phyloP scores from a whole-genome alignment of 2,888 invertebrate genomes.

The Plutella xylostella region DNA sequence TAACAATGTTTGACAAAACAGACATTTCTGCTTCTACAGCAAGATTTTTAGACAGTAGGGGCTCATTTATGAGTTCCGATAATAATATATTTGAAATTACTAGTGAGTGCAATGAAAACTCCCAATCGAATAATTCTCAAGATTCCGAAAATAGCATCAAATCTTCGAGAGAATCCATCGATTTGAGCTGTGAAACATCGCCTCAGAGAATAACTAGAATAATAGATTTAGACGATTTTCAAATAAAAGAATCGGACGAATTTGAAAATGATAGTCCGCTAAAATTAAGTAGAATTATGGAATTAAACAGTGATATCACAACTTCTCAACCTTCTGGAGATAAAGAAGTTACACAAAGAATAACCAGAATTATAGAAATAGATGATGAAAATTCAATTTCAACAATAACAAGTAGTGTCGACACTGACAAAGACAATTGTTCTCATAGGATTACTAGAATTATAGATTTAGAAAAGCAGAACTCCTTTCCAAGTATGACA shows the following conservation, averaged over 20 bases:
- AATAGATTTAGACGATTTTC: constrained; percentile 45
- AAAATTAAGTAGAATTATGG: constrained; percentile 6
- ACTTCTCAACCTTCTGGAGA: background rate
- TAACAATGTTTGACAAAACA: constrained; percentile 41
- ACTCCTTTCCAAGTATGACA: constrained; percentile 56
- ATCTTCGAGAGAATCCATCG: constrained; percentile 22
- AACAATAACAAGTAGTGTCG: constrained; percentile 39
- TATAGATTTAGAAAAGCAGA: constrained; percentile 53
- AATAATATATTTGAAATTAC: constrained; percentile 37
- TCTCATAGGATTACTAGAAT: constrained; percentile 23
- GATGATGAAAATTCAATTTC: constrained; percentile 53
- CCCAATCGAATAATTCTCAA: constrained; percentile 12
- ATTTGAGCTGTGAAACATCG: constrained; percentile 30
- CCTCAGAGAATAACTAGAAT: constrained; percentile 57
- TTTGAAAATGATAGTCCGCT: constrained; percentile 7
- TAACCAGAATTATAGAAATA: constrained; percentile 58
- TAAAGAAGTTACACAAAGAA: constrained; percentile 46
- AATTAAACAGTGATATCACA: constrained; percentile 3
- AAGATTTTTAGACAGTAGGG: constrained; percentile 41
- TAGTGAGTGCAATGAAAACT: constrained; percentile 22
- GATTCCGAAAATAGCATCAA: constrained; percentile 29
- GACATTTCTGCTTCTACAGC: constrained; percentile 37
- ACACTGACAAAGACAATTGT: constrained; percentile 23
- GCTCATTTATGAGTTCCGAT: constrained; percentile 36
- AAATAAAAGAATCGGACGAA: constrained; percentile 6